phyloP scores from a whole-genome alignment of 2,113 vertebrate species.

The Pelecanus crispus region DNA sequence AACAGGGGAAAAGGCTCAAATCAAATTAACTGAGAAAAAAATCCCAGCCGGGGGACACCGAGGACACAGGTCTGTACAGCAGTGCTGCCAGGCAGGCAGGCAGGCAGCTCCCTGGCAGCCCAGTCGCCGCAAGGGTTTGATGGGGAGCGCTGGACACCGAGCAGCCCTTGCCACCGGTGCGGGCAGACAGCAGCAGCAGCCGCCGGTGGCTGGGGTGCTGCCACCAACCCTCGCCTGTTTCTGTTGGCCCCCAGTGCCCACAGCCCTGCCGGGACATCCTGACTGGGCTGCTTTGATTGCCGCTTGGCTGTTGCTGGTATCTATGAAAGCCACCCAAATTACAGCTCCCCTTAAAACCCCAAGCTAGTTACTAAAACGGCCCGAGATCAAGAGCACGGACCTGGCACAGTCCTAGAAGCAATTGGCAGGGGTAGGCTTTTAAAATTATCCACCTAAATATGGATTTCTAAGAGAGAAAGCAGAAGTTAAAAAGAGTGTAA shows the following conservation, averaged over 20 bases:
- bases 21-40: background rate
- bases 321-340: conserved; percentile 44
- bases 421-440: conserved; percentile 1
- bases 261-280: background rate
- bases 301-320: background rate
- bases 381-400: background rate
- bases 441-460: conserved; percentile 41
- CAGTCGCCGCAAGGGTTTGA: background rate
- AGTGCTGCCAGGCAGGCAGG: background rate
- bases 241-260: background rate
- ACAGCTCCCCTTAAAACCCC: conserved; percentile 25
- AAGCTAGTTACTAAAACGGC: background rate
- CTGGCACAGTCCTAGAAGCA: conserved; percentile 11
- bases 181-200: background rate
- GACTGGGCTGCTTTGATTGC: background rate
- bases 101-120: accelerated
- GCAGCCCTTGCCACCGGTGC: accelerated
- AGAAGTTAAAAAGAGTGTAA: conserved; percentile 15
- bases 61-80: background rate
- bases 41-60: accelerated
- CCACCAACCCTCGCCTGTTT: background rate
- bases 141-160: background rate
- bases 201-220: background rate
- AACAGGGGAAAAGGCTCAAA: background rate
- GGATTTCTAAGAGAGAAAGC: conserved; percentile 10